phyloP scores from a whole-genome alignment of 2,113 vertebrate genomes.

The Actenoides lindsayi region DNA sequence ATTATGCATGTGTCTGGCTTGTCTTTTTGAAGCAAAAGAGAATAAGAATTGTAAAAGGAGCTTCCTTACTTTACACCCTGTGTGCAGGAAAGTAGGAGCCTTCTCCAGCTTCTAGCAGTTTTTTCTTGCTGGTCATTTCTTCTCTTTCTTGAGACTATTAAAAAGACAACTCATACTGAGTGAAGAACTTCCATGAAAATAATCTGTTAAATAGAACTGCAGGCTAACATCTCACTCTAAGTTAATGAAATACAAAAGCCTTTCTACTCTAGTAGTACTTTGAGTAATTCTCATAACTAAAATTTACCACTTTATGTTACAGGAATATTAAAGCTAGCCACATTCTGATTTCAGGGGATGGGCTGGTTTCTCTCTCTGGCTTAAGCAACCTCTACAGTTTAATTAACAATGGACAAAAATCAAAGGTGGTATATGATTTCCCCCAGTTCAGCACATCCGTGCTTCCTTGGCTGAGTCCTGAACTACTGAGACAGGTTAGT shows the following conservation, averaged over 20 bases:
- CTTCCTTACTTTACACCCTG: neutral
- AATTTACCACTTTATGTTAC: conserved; percentile 73
- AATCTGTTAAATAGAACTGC: neutral
- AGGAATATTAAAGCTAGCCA: conserved; percentile 98
- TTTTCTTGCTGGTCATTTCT: neutral
- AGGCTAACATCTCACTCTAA: neutral
- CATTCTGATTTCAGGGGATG: conserved; percentile 93
- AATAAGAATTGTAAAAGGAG: neutral
- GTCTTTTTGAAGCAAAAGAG: neutral
- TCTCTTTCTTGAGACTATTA: neutral
- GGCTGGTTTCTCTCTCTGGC: conserved; percentile 93
- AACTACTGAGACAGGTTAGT: conserved; percentile 94
- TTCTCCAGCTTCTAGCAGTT: neutral
- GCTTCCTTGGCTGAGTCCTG: conserved; percentile 97
- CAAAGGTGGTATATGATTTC: conserved; percentile 91
- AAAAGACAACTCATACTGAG: neutral
- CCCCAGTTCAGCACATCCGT: conserved; percentile 92
- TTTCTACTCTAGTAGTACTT: conserved; percentile 3
- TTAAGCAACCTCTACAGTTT: conserved; percentile 92
- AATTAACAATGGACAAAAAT: conserved; percentile 90
- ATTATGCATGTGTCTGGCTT: neutral
- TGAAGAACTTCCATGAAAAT: neutral
- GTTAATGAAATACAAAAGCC: neutral
- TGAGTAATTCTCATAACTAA: conserved; percentile 54
- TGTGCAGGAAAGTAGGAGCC: neutral